Base-by-base conservation (phyloP, 2,888 invertebrate genomes). In the Brassicogethes aeneus region DNA sequence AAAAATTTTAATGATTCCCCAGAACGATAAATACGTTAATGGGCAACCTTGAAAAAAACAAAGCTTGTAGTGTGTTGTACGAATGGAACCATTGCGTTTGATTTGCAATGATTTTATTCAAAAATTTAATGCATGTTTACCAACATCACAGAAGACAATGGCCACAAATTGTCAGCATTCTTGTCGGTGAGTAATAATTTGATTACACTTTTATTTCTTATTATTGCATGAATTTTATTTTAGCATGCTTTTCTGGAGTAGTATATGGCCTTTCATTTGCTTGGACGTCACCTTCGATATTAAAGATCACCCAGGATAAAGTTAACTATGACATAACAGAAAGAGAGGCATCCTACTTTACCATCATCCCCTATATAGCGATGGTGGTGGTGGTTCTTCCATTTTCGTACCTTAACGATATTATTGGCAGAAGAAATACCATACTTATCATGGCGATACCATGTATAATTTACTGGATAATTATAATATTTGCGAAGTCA, bases 241-340 rank as follows among this genome's bases (percentile, higher is more conserved):
- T 10, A 23, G 23, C 23, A 7, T 7, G 23, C 10, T 23, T 23
- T 7, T 7, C 23, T 7, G 5, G 5, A 23, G 5, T 23, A 23
- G 5, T 5, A 5, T 23, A n/a, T 10, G 23, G 23, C 10, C 10
- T 5, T 10, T 7, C 23, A 23, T 23, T 23, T 10, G 23, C 23
- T 23, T 65, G 65, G 65, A 52, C 64, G 17, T 62, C 64, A 15
- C 64, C 64, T 15, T 57, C 62, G 8, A 54, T 64, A 15, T 58
- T 61, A 23, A 55, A 54, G 43, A 51, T 65, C n/a, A n/a, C n/a
- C n/a, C n/a, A n/a, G n/a, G n/a, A 54, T 17, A 56, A 57, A 31
- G 49, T 49, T 7, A 52, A 53, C 3, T 51, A 54, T 30, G 52
- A 61, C 23, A 53, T 64, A 17, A 57, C 59, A 2, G 53, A 58